Evolutionary conservation across 2,113 vertebrate genomes (phyloP), one percentile per base, ranked within the genome.

Genomic region (Phalacrocorax pelagicus): DNA sequence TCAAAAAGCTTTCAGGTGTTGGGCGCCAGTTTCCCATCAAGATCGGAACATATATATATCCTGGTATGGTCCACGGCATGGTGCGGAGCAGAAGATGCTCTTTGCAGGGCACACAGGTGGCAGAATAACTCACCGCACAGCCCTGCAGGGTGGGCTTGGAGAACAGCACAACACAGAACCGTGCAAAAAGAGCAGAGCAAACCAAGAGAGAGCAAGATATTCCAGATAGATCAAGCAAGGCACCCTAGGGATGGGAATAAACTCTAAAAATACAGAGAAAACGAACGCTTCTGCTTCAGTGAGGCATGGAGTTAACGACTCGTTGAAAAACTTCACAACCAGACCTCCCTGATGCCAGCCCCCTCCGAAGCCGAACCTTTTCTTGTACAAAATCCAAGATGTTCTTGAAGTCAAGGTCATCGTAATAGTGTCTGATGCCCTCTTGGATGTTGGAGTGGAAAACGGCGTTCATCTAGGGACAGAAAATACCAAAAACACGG

Each of bases 371-470:
- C 34, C 83, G 4, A 92, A 99, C 99, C 99, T 99, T 99, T 89
- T 98, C 86, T n/a, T 99, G 99, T 30, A 99, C 98, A 19, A 99
- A 99, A 93, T 99, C 99, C 98, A 99, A 80, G 96, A 99, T 99
- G 96, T 99, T 99, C 96, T 99, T 99, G 97, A 99, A 99, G 98
- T 99, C 99, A 70, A 99, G 98, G 83, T 99, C 99, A 10, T 99
- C 99, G 1, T 99, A 99, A 87, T 99, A 99, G 96, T 99, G 99
- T 55, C 98, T 98, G 46, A 99, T 99, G 57, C 99, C 99, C 94
- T 98, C 98, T n/a, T 98, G 98, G 89, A 99, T 98, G 69, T 96
- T 99, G 80, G 98, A 98, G 93, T 99, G 99, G 81, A 99, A 98
- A 96, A 99, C 90, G 8, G 97, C 91, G 2, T 98, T 97, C 13